Evolutionary conservation across 2,113 vertebrate species (phyloP), one percentile per base, ranked within the genome.

Genomic region (Sander lucioperca): DNA sequence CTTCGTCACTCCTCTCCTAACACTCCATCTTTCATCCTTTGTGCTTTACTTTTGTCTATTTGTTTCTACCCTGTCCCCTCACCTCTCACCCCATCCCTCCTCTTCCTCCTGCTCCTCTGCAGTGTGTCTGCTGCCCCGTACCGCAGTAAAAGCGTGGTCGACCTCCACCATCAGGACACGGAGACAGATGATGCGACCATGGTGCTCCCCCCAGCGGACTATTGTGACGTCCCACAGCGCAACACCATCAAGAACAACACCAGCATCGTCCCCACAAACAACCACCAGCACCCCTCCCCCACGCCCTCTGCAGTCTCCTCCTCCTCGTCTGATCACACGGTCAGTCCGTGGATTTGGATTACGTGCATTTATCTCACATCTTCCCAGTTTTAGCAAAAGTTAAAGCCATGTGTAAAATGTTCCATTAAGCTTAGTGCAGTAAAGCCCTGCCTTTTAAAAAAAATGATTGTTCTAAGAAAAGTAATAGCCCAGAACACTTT

Each of bases 101-200:
- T 65, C 36, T 11, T 48, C 13, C 25, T 51, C 10, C 91, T 1
- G 82, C 82, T 0, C 94, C 95, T 0, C 57, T 19, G 1, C 79
- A 92, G 93, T 23, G 85, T 92, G 78, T 53, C 84, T 0, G 53
- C 64, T 0, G 78, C 86, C 12, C 93, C 94, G 0, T 85, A 95
- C 58, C 96, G 97, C 82, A 99, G 98, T 45, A 86, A 97, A 1
- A 99, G 98, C 19, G 97, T 98, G 4, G 95, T 96, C 78, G 96
- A 99, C 86, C 93, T 99, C 19, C 89, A 95, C 33, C 97, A 98
- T 70, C 97, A 96, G 75, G 97, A 95, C 83, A 80, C 88, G 0
- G 94, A 95, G 69, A 94, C 94, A 0, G 91, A 95, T 57, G 97
- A 96, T 72, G 93, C 94, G 1, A 93, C 89, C 0, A 95, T 98